Percentiles rank a stretch among this genome's conserved stretches.
Evolutionary conservation across 2,113 vertebrate genomes (phyloP).

Genomic region (Salvelinus namaycush): DNA sequence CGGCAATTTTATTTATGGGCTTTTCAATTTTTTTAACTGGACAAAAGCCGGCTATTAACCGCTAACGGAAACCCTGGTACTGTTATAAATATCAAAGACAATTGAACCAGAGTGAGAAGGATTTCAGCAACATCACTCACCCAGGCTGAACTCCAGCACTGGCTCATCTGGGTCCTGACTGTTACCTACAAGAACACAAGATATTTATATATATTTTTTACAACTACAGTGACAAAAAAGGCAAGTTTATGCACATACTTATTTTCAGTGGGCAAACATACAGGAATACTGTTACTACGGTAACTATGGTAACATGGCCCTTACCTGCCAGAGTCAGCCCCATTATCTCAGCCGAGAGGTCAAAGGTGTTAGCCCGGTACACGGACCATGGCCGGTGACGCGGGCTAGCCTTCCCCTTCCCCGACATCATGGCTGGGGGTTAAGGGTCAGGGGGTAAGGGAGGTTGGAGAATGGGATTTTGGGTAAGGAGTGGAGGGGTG

Average conservation of each 20-base stretch:
- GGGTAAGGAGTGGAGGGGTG: not conserved
- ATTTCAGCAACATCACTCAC: constrained; percentile 69
- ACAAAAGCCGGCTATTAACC: constrained; percentile 7
- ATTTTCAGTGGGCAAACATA: not conserved
- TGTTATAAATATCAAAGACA: too few species aligned
- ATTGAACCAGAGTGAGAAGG: too few species aligned
- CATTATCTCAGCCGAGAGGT: constrained; percentile 91
- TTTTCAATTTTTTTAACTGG: not conserved
- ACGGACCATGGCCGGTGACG: constrained; percentile 89
- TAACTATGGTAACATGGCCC: constrained; percentile 37
- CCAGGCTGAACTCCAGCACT: constrained; percentile 96
- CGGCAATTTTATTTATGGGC: too few species aligned
- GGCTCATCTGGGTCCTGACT: constrained; percentile 97
- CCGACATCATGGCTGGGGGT: constrained; percentile 83
- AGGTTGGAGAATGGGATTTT: not conserved
- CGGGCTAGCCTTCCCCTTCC: constrained; percentile 90
- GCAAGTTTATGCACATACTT: too few species aligned
- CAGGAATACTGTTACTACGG: not conserved
- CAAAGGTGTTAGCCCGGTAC: constrained; percentile 92
- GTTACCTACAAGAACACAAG: constrained; percentile 75
- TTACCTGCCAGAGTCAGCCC: constrained; percentile 89
- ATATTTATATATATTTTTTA: not conserved
- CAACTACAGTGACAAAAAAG: not conserved
- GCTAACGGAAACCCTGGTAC: too few species aligned
- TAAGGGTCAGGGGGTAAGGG: constrained; percentile 18